Evolutionary conservation across 2,888 invertebrate genomes (phyloP).

Genomic region (Athalia cordata): DNA sequence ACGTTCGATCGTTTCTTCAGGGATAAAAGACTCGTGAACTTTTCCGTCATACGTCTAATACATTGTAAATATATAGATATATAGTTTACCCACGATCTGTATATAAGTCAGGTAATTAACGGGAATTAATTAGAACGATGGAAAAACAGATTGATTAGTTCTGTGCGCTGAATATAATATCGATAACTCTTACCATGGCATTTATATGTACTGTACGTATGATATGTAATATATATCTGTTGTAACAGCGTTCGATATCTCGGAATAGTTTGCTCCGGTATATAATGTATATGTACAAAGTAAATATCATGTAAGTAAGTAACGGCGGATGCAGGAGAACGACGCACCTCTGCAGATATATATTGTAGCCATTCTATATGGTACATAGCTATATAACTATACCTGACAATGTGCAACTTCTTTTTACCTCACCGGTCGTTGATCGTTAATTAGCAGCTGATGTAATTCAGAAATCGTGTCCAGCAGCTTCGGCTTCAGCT

Average conservation of each 20-base stretch:
- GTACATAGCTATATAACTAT: slow-evolving; percentile 22
- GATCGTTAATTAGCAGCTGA: slow-evolving; percentile 61
- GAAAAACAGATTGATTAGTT: slow-evolving; percentile 60
- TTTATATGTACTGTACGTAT: background rate
- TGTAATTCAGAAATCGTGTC: slow-evolving; percentile 45
- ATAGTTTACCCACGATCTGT: slow-evolving; percentile 51
- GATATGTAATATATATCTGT: too few species aligned
- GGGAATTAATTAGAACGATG: slow-evolving; percentile 65
- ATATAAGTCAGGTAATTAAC: slow-evolving; percentile 62
- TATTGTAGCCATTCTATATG: background rate
- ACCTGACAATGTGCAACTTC: slow-evolving; percentile 56
- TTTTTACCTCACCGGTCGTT: slow-evolving; percentile 54
- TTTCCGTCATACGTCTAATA: too few species aligned
- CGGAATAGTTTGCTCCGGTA: slow-evolving; percentile 32
- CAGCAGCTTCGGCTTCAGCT: background rate
- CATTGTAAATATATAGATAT: background rate
- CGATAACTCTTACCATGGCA: slow-evolving; percentile 34
- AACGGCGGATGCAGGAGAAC: slow-evolving; percentile 22
- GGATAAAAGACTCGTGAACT: too few species aligned
- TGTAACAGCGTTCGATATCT: slow-evolving; percentile 19
- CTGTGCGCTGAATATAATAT: slow-evolving; percentile 50
- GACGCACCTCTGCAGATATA: background rate
- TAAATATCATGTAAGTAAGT: slow-evolving; percentile 13
- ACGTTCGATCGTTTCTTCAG: too few species aligned
- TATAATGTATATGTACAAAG: background rate